phyloP scores from a whole-genome alignment of 2,113 vertebrate species.

The Triplophysa rosa region DNA sequence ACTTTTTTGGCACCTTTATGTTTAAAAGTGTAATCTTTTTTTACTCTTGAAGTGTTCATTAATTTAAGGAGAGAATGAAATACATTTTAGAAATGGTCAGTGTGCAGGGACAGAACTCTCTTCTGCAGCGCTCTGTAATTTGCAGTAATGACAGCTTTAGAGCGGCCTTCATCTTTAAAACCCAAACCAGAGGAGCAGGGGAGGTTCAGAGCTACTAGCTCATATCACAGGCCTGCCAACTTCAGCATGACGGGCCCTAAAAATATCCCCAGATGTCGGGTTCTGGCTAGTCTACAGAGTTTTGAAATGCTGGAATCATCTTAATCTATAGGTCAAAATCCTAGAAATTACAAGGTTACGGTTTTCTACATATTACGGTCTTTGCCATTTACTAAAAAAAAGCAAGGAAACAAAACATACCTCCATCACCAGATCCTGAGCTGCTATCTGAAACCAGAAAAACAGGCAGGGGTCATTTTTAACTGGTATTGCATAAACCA shows the following conservation, averaged over 20 bases:
- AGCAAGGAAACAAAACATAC: constrained; percentile 61
- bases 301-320: not conserved
- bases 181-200: not conserved
- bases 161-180: constrained; percentile 24
- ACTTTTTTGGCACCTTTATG: too few species aligned
- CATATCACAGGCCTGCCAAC: constrained; percentile 19
- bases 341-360: not conserved
- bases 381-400: not conserved
- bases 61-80: not conserved
- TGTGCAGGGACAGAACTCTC: constrained; percentile 3
- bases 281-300: constrained; percentile 17
- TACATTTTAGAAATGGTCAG: not conserved
- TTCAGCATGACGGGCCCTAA: constrained; percentile 3
- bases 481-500: not conserved
- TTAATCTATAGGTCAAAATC: constrained; percentile 18
- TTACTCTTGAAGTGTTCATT: not conserved
- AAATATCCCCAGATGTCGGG: constrained; percentile 13
- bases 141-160: constrained; percentile 39
- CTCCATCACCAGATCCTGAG: constrained; percentile 90
- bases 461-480: not conserved
- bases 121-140: constrained; percentile 27
- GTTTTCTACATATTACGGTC: not conserved
- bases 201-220: constrained; percentile 21
- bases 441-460: constrained; percentile 77
- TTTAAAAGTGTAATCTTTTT: too few species aligned